Base-by-base conservation (phyloP, 2,113 vertebrate species). In the Chitala chitala region DNA sequence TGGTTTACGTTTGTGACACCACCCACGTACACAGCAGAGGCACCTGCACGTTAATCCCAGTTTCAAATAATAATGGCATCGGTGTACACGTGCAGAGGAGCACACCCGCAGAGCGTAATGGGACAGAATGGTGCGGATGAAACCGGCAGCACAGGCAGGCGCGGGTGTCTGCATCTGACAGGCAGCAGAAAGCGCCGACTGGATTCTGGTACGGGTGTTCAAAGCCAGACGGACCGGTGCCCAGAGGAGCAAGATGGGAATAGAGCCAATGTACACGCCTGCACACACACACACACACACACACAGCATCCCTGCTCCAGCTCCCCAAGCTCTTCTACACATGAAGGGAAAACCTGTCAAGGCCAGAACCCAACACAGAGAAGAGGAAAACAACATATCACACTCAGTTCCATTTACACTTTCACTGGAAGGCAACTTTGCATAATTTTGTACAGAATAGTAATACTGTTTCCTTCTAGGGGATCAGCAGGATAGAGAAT, bases 151-250 rank as follows among this genome's bases (percentile, higher is more conserved):
- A n/a, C 53, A 72, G 22, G n/a, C 50, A 4, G 29, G 36, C 24
- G 50, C 70, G 15, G 53, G 15, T 53, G 46, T 70, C n/a, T n/a
- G 8, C 42, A 3, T n/a, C 40, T 44, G 64, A 42, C 64, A 9
- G 40, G 20, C 40, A 40, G 20, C n/a, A 26, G n/a, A 48, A 51
- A 53, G 59, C 44, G 26, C 31, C 8, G 44, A n/a, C 12, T 63
- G 26, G 17, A 64, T 73, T 42, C 29, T 44, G 24, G 26, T 46
- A 36, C n/a, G n/a, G n/a, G n/a, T n/a, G n/a, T n/a, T 48, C 26
- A 73, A 46, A 73, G 42, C 29, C 33, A 59, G 55, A 61, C 7
- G 26, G 55, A 55, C 15, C 42, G 31, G 71, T 42, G 26, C 38
- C 13, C 53, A 42, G 71, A 50, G 40, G 17, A 26, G 51, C 70